A percentile compares a stretch with the other conserved stretches of the same genome.
Evolutionary conservation across 1,140 invertebrate species (phyloP).

Genomic region (Polypedilum vanderplanki): DNA sequence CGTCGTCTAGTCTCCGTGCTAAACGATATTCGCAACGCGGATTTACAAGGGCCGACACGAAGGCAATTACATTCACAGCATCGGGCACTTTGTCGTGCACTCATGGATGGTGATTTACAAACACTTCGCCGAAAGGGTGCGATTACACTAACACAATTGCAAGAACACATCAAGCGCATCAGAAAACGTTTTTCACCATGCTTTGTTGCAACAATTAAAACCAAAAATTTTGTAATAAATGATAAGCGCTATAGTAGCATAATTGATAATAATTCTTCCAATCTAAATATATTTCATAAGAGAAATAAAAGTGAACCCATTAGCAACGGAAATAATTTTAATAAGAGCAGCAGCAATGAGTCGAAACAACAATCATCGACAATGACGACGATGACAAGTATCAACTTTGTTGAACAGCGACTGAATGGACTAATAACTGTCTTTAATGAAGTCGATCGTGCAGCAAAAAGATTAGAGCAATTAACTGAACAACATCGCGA

Average conservation of each 20-base stretch:
- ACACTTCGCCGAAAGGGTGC: conserved; percentile 47
- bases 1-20: conserved; percentile 47
- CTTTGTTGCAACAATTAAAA: conserved; percentile 18
- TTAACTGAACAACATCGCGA: conserved; percentile 49
- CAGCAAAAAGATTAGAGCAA: conserved; percentile 49
- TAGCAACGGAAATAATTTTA: background rate
- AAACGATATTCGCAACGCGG: conserved; percentile 47
- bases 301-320: background rate
- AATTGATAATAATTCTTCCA: conserved; percentile 20
- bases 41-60: conserved; percentile 44
- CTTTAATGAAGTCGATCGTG: conserved; percentile 49
- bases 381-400: conserved; percentile 40
- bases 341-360: conserved; percentile 36
- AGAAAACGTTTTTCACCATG: conserved; percentile 31
- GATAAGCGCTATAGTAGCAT: conserved; percentile 29
- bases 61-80: conserved; percentile 50
- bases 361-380: conserved; percentile 38
- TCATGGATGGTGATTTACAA: conserved; percentile 48
- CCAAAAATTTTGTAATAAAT: conserved; percentile 27
- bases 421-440: conserved; percentile 46
- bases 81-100: conserved; percentile 44
- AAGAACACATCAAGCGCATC: conserved; percentile 43
- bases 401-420: conserved; percentile 43
- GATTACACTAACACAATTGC: conserved; percentile 44
- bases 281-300: background rate